Base-by-base conservation (phyloP, 30 jellyfish, hydroid and myxozoan species). In the Nemopilema nomurai region DNA sequence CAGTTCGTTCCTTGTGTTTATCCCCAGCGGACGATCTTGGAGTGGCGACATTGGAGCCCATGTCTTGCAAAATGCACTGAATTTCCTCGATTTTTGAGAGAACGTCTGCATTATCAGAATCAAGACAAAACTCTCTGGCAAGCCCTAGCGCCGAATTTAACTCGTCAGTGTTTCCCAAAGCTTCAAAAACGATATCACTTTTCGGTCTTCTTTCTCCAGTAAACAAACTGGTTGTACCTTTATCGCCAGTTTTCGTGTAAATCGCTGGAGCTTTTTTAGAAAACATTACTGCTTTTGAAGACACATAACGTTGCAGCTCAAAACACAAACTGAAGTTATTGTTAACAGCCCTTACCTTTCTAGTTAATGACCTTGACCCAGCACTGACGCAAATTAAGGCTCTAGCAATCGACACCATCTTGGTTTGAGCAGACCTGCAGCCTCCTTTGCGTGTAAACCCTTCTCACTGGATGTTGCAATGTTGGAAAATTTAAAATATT, bases 161-260 rank as follows among this genome's bases (percentile, higher is more conserved):
- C 49, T 93, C 98, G 73, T 93, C 98, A 0, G 89, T 80, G 63
- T 96, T 69, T 41, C 98, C 98, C 30, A 93, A 89, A 22, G 98
- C 98, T 51, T 88, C 98, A 81, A 93, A 93, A 17, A 89, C 90
- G 50, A 21, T 86, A 63, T 88, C 96, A 64, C 73, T 80, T 74
- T 93, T 93, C 1, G 91, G 83, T 73, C 96, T 75, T 79, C 98
- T 51, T 64, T 93, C 98, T 0, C 98, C 98, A 8, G 97, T 84
- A 67, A 88, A 93, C 84, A 93, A 80, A 22, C 97, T 79, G 1
- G 98, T 89, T 7, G 96, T 72, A 19, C 98, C 98, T 87, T 84
- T 85, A 32, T 91, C 97, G 21, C 97, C 97, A 24, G 97, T 91
- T 52, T 82, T 79, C 4, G 97, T 91, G 89, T 91, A 91, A 18